Percentiles rank a stretch among this genome's conserved stretches.
phyloP scores from a whole-genome alignment of 2,888 invertebrate species.

The Xestia rhomboidea region DNA sequence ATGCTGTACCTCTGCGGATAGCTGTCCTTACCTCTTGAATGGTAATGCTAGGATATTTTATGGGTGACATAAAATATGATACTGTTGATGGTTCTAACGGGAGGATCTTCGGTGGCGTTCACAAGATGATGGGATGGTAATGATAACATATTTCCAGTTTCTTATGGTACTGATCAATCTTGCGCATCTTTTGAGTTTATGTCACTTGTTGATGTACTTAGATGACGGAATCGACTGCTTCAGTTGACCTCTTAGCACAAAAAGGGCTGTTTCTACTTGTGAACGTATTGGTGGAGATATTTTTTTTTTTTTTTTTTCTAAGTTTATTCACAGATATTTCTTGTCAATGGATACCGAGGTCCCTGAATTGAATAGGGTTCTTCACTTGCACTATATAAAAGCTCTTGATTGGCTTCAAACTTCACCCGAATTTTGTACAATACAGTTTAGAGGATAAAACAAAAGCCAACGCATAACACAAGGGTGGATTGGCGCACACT shows the following conservation, averaged over 20 bases:
- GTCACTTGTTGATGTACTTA: not conserved
- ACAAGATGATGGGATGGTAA: not conserved
- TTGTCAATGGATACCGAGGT: not conserved
- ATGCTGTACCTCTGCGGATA: not conserved
- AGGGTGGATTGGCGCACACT: not conserved
- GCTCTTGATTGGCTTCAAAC: not conserved
- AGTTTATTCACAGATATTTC: not conserved
- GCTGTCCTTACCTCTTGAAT: slow-evolving; percentile 40
- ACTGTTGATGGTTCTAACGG: slow-evolving; percentile 24
- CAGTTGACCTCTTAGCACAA: not conserved
- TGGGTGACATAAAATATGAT: slow-evolving; percentile 39
- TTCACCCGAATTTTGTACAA: not conserved
- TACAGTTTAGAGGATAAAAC: not conserved
- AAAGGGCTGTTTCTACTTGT: not conserved
- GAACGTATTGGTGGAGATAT: not conserved
- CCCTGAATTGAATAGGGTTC: not conserved
- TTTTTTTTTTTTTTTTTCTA: not conserved
- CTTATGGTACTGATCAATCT: slow-evolving; percentile 3
- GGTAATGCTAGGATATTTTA: slow-evolving; percentile 42
- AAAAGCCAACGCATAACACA: too few relatives aligned
- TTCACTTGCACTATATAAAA: not conserved
- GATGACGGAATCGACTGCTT: not conserved
- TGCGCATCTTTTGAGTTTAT: slow-evolving; percentile 7
- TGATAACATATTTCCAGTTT: slow-evolving; percentile 23
- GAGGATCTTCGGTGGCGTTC: slow-evolving; percentile 15